Evolutionary conservation across 1,140 invertebrate species (phyloP), one percentile per base, ranked within the genome.

Genomic region (Diorhabda elongata): DNA sequence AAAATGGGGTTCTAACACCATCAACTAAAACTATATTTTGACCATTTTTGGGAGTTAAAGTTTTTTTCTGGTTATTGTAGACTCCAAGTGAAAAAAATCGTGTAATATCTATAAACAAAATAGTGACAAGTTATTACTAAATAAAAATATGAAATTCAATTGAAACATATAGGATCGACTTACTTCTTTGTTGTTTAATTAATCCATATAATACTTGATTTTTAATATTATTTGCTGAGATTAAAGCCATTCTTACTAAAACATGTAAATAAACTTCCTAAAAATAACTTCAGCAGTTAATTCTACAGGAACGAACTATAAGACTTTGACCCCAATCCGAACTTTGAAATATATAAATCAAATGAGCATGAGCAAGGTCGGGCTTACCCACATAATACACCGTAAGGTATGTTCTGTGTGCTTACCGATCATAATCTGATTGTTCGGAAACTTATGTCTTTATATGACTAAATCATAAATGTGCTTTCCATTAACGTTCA

Each of bases 11-110:
- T 60, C 98, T 86, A 8, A 98, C 95, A 69, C 94, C 97, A 84
- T 99, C 97, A 2, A 99, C 91, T 44, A 98, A 87, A 2, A 99
- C 97, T 72, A 99, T 92, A 85, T 98, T 95, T 79, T 94, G 91
- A 56, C 87, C 87, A 5, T 84, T 86, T 76, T 82, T 84, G 71
- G 88, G 85, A 52, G 82, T 80, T 1, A 88, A 77, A 5, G 83
- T 83, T 78, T 87, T 88, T 76, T 83, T 85, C 64, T 82, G 82
- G 64, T 85, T 83, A 8, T 84, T 71, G 47, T 81, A 80, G 63
- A 80, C 78, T 43, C 83, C 82, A 3, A 85, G 78, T 66, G 83
- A 85, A 4, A 87, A 80, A 43, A 82, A 80, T 42, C 85, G 77
- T 5, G 82, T 69, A 9, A 80, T 81, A 68, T 67, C 74, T 76